Conservation (phyloP, 1,140 invertebrate genomes). For the Neomicropteryx cornuta region DNA sequence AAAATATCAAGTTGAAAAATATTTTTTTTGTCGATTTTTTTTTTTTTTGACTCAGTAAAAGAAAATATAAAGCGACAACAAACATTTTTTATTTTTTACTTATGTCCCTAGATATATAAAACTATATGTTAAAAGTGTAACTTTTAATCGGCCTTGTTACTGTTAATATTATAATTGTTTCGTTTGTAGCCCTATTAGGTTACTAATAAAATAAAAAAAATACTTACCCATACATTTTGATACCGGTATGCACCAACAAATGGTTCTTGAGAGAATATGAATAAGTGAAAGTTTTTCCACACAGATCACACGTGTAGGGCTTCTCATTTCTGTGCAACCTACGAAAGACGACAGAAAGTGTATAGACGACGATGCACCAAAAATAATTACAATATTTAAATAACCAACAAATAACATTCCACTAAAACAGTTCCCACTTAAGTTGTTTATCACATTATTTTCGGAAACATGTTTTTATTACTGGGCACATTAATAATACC, state of each 20-base stretch:
- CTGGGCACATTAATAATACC: too few relatives aligned
- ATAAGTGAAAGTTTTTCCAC: slow-evolving; percentile 9
- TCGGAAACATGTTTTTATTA: too few relatives aligned
- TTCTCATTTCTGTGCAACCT: slow-evolving; percentile 12
- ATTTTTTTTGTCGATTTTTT: neutral
- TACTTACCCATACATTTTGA: slow-evolving; percentile 10
- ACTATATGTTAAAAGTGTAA: neutral
- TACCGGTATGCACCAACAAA: slow-evolving; percentile 8
- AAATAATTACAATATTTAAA: neutral
- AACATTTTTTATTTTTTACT: too few relatives aligned
- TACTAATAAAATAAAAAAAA: neutral
- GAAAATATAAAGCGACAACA: too few relatives aligned
- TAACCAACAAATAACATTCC: neutral
- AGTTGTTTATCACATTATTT: too few relatives aligned
- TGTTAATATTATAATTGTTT: neutral
- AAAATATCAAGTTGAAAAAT: neutral
- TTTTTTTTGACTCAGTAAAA: neutral
- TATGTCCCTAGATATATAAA: too few relatives aligned
- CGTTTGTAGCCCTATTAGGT: too few relatives aligned
- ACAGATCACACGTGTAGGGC: slow-evolving; percentile 12
- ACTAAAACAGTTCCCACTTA: too few relatives aligned
- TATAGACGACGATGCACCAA: neutral
- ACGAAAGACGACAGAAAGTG: slow-evolving; percentile 2
- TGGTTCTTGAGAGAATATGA: slow-evolving; percentile 12
- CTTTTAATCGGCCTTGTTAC: too few relatives aligned